phyloP scores from a whole-genome alignment of 2,113 vertebrate genomes.

The Ascaphus truei region DNA sequence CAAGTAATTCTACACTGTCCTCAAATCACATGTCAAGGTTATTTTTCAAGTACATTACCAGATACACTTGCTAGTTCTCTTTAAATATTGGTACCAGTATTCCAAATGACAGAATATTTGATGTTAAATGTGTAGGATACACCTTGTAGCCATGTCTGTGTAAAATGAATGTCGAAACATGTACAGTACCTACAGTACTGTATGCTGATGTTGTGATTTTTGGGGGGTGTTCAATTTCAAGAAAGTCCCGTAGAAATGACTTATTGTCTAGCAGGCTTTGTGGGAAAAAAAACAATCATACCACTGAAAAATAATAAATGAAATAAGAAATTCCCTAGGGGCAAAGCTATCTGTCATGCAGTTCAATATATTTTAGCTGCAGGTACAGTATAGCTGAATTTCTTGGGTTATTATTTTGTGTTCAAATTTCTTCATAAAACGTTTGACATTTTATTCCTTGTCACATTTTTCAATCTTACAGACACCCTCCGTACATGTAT shows the following conservation, averaged over 20 bases:
- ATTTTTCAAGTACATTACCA: background rate
- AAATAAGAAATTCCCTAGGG: constrained; percentile 9
- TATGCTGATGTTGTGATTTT: too few species aligned
- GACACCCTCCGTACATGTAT: too few species aligned
- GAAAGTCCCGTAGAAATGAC: background rate
- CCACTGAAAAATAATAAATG: background rate
- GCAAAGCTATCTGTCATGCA: background rate
- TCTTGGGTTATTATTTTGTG: constrained; percentile 9
- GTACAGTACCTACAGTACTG: too few species aligned
- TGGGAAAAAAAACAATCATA: background rate
- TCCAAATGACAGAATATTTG: too few species aligned
- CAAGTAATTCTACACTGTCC: background rate
- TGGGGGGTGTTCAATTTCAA: background rate
- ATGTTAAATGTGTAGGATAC: too few species aligned
- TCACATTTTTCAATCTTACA: background rate
- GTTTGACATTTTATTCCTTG: constrained; percentile 13
- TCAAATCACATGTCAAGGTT: background rate
- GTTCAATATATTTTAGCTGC: constrained; percentile 14
- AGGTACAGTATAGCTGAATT: background rate
- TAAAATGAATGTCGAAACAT: too few species aligned
- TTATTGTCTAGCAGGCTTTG: background rate
- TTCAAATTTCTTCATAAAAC: background rate
- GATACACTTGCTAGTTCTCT: too few species aligned
- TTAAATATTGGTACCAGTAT: too few species aligned
- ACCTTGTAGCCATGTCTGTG: too few species aligned